phyloP scores from a whole-genome alignment of 2,113 vertebrate species.

The Charadrius vociferus region DNA sequence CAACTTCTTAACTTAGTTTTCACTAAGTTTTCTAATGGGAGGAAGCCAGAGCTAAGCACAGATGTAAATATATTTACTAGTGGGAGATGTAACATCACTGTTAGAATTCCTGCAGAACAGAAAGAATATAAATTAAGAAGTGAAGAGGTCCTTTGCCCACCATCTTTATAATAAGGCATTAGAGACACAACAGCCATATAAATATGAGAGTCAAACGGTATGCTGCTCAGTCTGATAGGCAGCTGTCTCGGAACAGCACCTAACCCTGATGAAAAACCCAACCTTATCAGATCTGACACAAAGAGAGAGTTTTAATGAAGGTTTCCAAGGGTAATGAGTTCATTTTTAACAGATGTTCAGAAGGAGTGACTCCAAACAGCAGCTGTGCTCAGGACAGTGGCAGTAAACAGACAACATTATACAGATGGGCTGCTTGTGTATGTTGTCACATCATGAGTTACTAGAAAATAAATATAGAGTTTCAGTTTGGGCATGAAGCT shows the following conservation, averaged over 20 bases:
- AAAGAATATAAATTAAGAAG: neutral
- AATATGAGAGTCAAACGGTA: accelerated
- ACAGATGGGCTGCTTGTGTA: neutral
- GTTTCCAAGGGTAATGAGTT: neutral
- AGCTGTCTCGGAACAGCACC: neutral
- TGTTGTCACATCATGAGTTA: neutral
- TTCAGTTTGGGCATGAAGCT: neutral
- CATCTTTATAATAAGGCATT: neutral
- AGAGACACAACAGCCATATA: neutral
- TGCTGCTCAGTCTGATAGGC: accelerated
- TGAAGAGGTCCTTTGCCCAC: neutral
- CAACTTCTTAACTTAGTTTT: neutral
- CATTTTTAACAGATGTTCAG: neutral
- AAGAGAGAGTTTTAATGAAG: neutral
- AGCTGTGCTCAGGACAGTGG: neutral
- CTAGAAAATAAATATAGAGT: neutral
- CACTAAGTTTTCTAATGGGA: neutral
- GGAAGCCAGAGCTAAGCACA: neutral
- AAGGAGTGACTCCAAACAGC: neutral
- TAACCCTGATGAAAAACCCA: neutral
- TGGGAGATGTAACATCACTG: neutral
- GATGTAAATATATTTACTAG: neutral
- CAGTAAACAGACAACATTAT: neutral
- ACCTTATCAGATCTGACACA: neutral
- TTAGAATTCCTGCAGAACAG: neutral